Conservation (phyloP, 2,113 vertebrate genomes). For the Notothenia coriiceps region DNA sequence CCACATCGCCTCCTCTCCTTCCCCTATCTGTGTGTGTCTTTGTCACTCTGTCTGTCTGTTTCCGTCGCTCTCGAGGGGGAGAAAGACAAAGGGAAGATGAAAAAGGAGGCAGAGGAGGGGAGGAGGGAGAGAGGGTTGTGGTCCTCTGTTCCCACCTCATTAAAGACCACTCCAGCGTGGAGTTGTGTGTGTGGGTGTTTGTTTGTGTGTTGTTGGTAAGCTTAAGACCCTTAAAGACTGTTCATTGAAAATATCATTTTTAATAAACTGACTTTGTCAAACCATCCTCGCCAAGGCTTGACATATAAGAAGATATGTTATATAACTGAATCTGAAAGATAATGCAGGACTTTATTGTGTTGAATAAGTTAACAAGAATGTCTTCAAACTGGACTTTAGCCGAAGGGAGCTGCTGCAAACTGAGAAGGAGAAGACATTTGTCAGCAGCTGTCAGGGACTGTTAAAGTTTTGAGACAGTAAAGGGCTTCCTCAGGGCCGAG, state of each 20-base stretch:
- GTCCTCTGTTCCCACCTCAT: conserved; percentile 78
- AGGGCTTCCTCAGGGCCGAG: conserved; percentile 17
- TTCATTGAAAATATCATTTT: too few relatives aligned
- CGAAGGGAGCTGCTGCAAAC: conserved; percentile 22
- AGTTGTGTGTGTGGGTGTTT: conserved; percentile 28
- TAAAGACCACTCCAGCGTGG: conserved; percentile 76
- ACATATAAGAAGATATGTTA: conserved; percentile 9
- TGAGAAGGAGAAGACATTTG: conserved; percentile 22
- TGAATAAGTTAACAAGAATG: conserved; percentile 25
- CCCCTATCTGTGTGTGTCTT: conserved; percentile 30
- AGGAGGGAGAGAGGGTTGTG: conserved; percentile 46
- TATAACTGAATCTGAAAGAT: conserved; percentile 17
- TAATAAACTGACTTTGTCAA: neutral
- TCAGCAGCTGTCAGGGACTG: conserved; percentile 50
- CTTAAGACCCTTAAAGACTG: too few relatives aligned
- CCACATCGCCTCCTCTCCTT: conserved; percentile 34
- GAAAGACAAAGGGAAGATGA: conserved; percentile 51
- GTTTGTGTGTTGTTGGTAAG: neutral
- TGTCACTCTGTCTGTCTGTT: conserved; percentile 45
- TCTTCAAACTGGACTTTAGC: conserved; percentile 40
- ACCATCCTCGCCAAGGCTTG: neutral
- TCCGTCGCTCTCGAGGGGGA: conserved; percentile 35
- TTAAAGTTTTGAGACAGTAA: conserved; percentile 41
- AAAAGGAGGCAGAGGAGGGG: conserved; percentile 8
- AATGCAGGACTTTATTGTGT: conserved; percentile 10